Evolutionary conservation across 2,888 invertebrate genomes (phyloP), one percentile per base, ranked within the genome.

Genomic region (Clitarchus hookeri): DNA sequence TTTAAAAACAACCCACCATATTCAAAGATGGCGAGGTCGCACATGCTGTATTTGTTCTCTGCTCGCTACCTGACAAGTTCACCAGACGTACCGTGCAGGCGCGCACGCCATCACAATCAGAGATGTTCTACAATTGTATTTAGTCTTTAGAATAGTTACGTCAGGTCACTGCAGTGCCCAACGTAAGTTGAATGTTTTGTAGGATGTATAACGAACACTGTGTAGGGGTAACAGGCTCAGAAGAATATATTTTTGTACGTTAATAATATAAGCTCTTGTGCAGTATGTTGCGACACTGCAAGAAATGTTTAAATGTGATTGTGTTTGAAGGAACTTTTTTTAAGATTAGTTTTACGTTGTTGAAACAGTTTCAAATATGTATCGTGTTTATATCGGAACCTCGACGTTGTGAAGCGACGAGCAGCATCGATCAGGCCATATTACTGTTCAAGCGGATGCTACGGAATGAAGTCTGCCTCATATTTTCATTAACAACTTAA

Each of bases 161-260:
- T 65, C n/a, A n/a, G n/a, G 65, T 0, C 65, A 65, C 65, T n/a
- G 23, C 19, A 8, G n/a, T n/a, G n/a, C 16, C 65, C n/a, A 19
- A 23, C 6, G 65, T n/a, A n/a, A 65, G 65, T 65, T 48, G 48
- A 65, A n/a, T 65, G 65, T 65, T 65, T 65, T n/a, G 19, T 65
- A 65, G 65, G 65, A 16, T n/a, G 65, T n/a, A 65, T n/a, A 65
- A 65, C 6, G 65, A 65, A 65, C n/a, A n/a, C 65, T 65, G 65
- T 65, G 23, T 65, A n/a, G 65, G 65, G 2, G 65, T 65, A 65
- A 65, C n/a, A 23, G 65, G 19, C 65, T 65, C 23, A 65, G 65
- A 65, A 65, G 65, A 65, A n/a, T 65, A 65, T 65, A 65, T 65
- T 65, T 65, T 65, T 65, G 65, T 65, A 65, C 65, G 65, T 65